phyloP scores from a whole-genome alignment of 1,140 invertebrate species.

The Drosophila santomea region DNA sequence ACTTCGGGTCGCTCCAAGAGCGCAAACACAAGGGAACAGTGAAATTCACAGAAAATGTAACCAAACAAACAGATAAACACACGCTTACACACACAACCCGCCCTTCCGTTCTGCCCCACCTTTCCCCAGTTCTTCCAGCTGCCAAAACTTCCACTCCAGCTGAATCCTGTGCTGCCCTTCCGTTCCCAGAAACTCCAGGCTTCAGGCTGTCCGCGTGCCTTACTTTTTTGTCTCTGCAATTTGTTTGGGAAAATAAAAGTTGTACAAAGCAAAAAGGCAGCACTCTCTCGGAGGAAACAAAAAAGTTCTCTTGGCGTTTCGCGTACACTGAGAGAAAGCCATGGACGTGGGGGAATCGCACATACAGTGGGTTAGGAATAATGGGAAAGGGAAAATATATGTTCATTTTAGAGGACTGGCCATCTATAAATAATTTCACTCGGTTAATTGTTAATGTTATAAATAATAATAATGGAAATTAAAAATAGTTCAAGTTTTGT shows the following conservation, averaged over 20 bases:
- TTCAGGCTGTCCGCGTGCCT: slow-evolving; percentile 45
- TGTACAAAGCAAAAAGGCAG: slow-evolving; percentile 47
- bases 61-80: slow-evolving; percentile 78
- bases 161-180: slow-evolving; percentile 4
- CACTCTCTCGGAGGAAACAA: slow-evolving; percentile 31
- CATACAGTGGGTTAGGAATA: slow-evolving; percentile 11
- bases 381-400: neutral
- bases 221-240: slow-evolving; percentile 34
- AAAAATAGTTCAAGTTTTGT: too few species aligned
- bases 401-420: too few species aligned
- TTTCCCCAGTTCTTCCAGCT: neutral
- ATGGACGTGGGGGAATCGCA: neutral
- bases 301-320: slow-evolving; percentile 27
- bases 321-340: slow-evolving; percentile 58
- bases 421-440: too few species aligned
- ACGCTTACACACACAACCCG: slow-evolving; percentile 22
- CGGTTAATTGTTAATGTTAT: too few species aligned
- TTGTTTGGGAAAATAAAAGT: slow-evolving; percentile 72
- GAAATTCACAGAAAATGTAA: slow-evolving; percentile 54
- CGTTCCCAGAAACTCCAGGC: slow-evolving; percentile 21
- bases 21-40: slow-evolving; percentile 18
- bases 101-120: neutral
- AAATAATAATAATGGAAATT: too few species aligned
- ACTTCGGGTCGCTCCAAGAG: slow-evolving; percentile 40
- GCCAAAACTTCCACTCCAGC: slow-evolving; percentile 15